These are phyloP conservation scores for Caenorhabditis tropicalis DNA, from an alignment of 1,140 invertebrate genomes.

Conservation along the genomic window DNA sequence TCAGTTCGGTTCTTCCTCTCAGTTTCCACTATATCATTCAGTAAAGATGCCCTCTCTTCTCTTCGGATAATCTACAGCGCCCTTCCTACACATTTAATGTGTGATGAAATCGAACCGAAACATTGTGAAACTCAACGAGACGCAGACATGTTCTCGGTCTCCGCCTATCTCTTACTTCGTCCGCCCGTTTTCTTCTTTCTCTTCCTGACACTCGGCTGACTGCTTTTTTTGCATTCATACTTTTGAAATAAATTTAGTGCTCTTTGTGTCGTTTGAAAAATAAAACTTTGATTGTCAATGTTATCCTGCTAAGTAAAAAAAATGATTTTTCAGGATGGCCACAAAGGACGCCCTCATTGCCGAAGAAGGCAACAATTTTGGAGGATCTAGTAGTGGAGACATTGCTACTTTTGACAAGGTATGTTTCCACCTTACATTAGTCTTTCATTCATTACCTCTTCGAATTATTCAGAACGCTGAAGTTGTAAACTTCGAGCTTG, in stretches of 20 bases:
- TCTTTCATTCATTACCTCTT: neutral
- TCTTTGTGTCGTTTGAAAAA: neutral
- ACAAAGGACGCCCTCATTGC: slow-evolving; percentile 43
- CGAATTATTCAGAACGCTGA: slow-evolving; percentile 61
- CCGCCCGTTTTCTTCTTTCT: slow-evolving; percentile 29
- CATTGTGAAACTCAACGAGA: neutral
- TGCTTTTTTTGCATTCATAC: neutral
- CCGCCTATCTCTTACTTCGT: neutral
- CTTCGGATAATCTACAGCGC: slow-evolving; percentile 14
- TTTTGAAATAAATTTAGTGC: neutral
- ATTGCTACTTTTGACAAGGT: slow-evolving; percentile 27
- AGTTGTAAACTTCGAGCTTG: slow-evolving; percentile 60
- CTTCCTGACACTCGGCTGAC: neutral
- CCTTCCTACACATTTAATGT: slow-evolving; percentile 16
- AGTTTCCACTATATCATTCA: slow-evolving; percentile 43
- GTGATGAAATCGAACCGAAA: neutral
- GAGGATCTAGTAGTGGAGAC: neutral
- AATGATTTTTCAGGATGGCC: neutral
- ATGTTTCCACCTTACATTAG: neutral
- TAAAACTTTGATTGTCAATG: neutral
- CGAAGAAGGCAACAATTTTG: slow-evolving; percentile 28
- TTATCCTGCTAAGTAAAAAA: neutral
- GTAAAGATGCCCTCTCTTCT: neutral
- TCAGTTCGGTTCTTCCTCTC: too few species aligned
- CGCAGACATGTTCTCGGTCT: slow-evolving; percentile 8